Conservation (phyloP, 2,797 vertebrate species). For the Sylvia borin region DNA sequence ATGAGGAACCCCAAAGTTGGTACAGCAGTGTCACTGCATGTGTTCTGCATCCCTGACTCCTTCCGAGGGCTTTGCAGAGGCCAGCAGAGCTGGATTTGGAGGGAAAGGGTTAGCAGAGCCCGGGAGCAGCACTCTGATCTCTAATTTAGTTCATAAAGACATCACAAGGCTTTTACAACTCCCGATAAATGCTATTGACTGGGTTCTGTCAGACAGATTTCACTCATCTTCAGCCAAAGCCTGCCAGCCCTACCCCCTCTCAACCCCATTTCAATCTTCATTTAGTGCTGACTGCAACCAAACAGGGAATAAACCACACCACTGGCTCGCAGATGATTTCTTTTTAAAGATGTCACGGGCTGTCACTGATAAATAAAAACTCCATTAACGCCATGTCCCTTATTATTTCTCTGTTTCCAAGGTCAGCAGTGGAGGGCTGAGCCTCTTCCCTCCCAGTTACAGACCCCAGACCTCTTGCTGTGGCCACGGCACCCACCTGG, state of each 20-base stretch:
- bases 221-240: background rate
- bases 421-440: background rate
- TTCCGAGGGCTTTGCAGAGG: rapidly evolving
- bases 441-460: background rate
- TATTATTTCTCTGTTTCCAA: background rate
- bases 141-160: background rate
- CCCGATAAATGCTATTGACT: background rate
- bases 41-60: background rate
- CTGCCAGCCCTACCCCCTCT: background rate
- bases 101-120: background rate
- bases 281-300: background rate
- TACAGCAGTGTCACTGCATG: rapidly evolving
- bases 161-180: background rate
- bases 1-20: background rate
- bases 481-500: background rate
- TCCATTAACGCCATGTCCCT: slow-evolving; percentile 10
- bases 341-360: background rate
- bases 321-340: background rate
- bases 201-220: background rate
- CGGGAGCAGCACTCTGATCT: background rate
- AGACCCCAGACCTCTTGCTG: background rate
- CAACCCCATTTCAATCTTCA: slow-evolving; percentile 34
- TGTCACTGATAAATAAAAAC: slow-evolving; percentile 43
- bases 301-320: background rate
- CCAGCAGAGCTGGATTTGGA: background rate